Conservation (phyloP, 2,113 vertebrate genomes). For the Acanthisitta chloris region DNA sequence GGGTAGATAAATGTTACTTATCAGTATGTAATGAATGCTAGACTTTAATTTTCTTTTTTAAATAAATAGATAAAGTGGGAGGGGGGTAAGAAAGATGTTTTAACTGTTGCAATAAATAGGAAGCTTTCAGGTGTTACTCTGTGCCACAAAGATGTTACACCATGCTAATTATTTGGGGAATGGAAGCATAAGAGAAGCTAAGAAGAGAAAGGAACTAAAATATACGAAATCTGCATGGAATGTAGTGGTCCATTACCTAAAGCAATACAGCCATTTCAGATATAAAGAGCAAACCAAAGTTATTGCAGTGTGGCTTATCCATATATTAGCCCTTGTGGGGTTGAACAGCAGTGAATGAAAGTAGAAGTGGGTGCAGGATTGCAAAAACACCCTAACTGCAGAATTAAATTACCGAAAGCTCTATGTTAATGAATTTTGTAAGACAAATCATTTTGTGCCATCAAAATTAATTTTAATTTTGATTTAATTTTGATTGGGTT, state of each 20-base stretch:
- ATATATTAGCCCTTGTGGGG: neutral
- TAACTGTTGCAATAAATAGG: neutral
- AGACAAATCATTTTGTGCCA: neutral
- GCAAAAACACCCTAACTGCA: neutral
- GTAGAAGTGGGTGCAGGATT: neutral
- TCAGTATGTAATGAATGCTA: neutral
- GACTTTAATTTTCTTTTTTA: neutral
- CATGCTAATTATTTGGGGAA: neutral
- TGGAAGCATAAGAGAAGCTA: neutral
- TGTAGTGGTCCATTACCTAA: neutral
- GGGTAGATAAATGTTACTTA: slow-evolving; percentile 6
- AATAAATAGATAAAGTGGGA: neutral
- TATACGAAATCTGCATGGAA: neutral
- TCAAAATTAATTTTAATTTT: too few relatives aligned
- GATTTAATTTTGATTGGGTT: too few relatives aligned
- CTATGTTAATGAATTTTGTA: neutral
- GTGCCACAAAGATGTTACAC: neutral
- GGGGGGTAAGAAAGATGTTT: neutral
- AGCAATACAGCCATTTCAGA: neutral
- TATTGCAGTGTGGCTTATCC: neutral
- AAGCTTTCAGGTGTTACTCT: neutral
- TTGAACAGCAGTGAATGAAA: neutral
- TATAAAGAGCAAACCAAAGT: neutral
- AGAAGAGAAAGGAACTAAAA: neutral
- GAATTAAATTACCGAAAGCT: neutral